A percentile compares a stretch with the other conserved stretches of the same genome.
phyloP scores from a whole-genome alignment of 2,888 invertebrate genomes.

The Noctuana brunneofusca region DNA sequence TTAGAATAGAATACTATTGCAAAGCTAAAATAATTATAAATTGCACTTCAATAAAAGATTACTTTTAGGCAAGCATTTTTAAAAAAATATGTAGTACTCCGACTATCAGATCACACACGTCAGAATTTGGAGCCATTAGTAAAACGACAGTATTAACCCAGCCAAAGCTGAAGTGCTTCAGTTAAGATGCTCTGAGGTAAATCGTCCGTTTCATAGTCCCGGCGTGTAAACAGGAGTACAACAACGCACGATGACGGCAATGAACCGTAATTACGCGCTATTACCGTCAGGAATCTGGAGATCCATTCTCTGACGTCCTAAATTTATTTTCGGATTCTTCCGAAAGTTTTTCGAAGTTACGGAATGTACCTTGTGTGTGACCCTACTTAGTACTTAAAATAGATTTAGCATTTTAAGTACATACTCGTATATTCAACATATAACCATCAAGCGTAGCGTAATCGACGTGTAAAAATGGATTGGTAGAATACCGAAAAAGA shows the following conservation, averaged over 20 bases:
- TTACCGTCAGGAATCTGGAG: constrained; percentile 17
- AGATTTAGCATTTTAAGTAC: too few species aligned
- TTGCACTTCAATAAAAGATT: too few species aligned
- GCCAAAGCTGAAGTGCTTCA: not conserved
- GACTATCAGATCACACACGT: not conserved
- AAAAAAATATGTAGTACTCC: too few species aligned
- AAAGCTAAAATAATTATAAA: too few species aligned
- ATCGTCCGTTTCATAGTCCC: constrained; percentile 6
- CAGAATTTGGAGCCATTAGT: constrained; percentile 1
- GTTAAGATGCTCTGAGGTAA: constrained; percentile 8
- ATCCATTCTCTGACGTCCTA: not conserved
- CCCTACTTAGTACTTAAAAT: too few species aligned
- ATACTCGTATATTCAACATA: too few species aligned
- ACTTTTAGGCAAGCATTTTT: too few species aligned
- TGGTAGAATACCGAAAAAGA: too few species aligned
- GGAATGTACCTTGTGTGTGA: not conserved
- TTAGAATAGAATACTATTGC: too few species aligned
- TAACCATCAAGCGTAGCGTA: too few species aligned
- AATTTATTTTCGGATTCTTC: not conserved
- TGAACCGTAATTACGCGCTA: constrained; percentile 22
- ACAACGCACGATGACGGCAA: constrained; percentile 15
- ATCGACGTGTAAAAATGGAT: too few species aligned
- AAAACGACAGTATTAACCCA: not conserved
- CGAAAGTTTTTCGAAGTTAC: not conserved
- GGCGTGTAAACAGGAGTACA: constrained; percentile 8